These are phyloP conservation scores for Thryonomys swinderianus DNA, from an alignment of 2,113 vertebrate species.

Conservation along the genomic window DNA sequence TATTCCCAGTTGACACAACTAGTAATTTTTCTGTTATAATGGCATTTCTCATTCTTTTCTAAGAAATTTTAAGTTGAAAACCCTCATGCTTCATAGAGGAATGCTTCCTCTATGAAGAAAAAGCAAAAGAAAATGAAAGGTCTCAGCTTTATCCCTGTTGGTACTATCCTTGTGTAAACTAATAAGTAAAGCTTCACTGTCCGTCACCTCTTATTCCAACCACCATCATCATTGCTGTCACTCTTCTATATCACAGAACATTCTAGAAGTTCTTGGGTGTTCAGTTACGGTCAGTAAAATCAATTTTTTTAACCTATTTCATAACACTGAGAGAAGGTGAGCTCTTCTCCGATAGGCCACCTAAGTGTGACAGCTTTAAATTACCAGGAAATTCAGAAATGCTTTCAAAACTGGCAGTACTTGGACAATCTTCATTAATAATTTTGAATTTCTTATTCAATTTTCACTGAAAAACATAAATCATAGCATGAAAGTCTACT, in stretches of 20 bases:
- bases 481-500: neutral
- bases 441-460: neutral
- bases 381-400: neutral
- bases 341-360: neutral
- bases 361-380: neutral
- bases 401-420: neutral
- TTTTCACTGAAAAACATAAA: neutral
- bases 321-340: neutral
- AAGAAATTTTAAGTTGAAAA: neutral
- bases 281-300: neutral
- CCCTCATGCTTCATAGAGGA: no score
- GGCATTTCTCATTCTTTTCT: neutral
- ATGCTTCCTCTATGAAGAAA: neutral
- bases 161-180: neutral
- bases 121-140: neutral
- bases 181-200: rapidly evolving
- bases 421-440: no score
- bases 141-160: neutral
- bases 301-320: neutral
- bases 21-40: neutral
- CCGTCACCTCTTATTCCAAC: rapidly evolving
- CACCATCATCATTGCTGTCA: no score
- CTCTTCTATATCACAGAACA: neutral
- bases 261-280: neutral
- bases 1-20: neutral